phyloP scores from a whole-genome alignment of 1,140 invertebrate species.

The Chrysomallon squamiferum region DNA sequence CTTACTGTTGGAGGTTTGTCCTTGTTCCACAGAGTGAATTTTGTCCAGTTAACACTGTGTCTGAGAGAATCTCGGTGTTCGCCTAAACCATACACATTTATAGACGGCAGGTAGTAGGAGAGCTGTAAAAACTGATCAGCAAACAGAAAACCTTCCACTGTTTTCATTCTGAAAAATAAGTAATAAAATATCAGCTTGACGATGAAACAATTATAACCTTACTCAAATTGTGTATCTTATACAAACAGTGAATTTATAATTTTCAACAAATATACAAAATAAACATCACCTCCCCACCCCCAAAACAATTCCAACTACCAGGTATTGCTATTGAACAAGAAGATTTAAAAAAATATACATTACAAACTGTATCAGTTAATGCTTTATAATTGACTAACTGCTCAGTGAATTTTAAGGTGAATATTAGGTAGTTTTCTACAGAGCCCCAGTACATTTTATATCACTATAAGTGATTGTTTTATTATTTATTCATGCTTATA shows the following conservation, averaged over 20 bases:
- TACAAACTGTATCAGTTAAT: too few relatives aligned
- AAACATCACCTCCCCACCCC: background rate
- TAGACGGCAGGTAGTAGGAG: slow-evolving; percentile 32
- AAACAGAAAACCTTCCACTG: slow-evolving; percentile 34
- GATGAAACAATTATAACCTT: background rate
- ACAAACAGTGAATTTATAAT: background rate
- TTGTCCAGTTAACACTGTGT: slow-evolving; percentile 32
- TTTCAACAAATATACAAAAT: background rate
- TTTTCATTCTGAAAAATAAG: slow-evolving; percentile 28
- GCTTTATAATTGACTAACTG: too few relatives aligned
- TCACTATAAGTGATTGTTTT: too few relatives aligned
- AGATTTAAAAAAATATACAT: background rate
- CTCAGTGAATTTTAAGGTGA: too few relatives aligned
- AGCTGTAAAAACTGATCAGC: slow-evolving; percentile 48
- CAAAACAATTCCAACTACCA: background rate
- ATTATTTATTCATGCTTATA: too few relatives aligned
- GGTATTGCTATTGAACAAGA: background rate
- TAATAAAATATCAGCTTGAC: background rate
- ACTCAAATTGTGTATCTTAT: background rate
- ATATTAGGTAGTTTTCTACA: too few relatives aligned
- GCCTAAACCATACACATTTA: slow-evolving; percentile 43
- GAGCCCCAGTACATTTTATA: too few relatives aligned
- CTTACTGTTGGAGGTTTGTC: slow-evolving; percentile 32
- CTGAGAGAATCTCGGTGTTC: slow-evolving; percentile 37
- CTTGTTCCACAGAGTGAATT: slow-evolving; percentile 38